phyloP scores from a whole-genome alignment of 2,797 vertebrate species.

The Antrozous pallidus region DNA sequence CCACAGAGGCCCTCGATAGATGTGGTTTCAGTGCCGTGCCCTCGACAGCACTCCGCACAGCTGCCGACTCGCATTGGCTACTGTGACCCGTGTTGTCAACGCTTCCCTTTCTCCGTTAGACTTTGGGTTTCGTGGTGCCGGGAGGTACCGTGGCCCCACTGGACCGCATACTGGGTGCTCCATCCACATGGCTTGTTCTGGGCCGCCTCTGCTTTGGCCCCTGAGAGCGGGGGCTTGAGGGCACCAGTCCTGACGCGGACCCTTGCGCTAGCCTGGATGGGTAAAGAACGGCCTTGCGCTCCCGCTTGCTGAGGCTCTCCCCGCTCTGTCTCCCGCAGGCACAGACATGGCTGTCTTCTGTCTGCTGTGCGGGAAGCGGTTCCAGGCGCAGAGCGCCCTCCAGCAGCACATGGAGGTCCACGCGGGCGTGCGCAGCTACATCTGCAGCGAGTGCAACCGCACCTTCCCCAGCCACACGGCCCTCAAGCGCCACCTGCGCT shows the following conservation, averaged over 20 bases:
- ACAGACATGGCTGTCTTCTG: constrained; percentile 99
- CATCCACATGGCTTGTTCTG: rapidly evolving
- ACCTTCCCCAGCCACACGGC: constrained; percentile 99
- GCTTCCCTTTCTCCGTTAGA: background rate
- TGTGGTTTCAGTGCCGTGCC: background rate
- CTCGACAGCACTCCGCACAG: rapidly evolving
- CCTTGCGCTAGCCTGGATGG: rapidly evolving
- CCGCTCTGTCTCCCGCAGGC: constrained; percentile 80
- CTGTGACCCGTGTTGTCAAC: background rate
- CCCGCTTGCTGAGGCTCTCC: background rate
- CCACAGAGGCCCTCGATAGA: background rate
- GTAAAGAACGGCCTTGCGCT: background rate
- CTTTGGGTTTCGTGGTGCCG: background rate
- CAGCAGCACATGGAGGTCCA: constrained; percentile 99
- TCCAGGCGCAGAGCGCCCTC: constrained; percentile 98
- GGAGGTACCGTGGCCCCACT: rapidly evolving
- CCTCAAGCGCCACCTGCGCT: constrained; percentile 97
- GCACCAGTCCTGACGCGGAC: rapidly evolving
- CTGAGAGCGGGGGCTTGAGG: rapidly evolving
- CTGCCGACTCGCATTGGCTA: background rate
- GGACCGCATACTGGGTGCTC: background rate
- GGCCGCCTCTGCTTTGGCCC: background rate
- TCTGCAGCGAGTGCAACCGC: constrained; percentile 98
- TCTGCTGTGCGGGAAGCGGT: constrained; percentile 98
- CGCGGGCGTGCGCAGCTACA: constrained; percentile 97